These are phyloP conservation scores for Trissolcus basalis DNA, from an alignment of 1,140 invertebrate genomes.

Conservation along the genomic window DNA sequence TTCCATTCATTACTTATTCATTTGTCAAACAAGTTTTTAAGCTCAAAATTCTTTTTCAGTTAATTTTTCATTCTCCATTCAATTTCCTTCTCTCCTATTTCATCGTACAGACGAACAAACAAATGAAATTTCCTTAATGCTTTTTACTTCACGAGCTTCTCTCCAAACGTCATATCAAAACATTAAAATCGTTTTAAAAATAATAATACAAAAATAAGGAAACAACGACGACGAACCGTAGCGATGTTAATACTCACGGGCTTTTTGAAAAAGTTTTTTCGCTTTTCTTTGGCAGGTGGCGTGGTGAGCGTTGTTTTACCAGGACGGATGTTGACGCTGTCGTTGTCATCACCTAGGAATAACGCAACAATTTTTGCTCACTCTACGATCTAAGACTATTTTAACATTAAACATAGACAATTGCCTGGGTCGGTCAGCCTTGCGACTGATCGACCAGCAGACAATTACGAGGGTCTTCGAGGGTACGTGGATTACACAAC, in stretches of 20 bases:
- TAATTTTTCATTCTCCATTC: no score
- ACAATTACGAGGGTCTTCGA: slow-evolving; percentile 66
- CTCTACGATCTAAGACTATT: slow-evolving; percentile 52
- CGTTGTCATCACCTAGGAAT: slow-evolving; percentile 85
- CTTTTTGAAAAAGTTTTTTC: slow-evolving; percentile 99
- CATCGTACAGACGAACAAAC: no score
- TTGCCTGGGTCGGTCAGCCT: slow-evolving; percentile 20
- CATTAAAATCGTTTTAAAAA: no score
- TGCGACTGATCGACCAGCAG: slow-evolving; percentile 41
- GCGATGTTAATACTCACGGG: slow-evolving; percentile 64
- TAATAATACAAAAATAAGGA: slow-evolving; percentile 24
- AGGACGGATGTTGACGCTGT: slow-evolving; percentile 83
- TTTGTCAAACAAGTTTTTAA: no score
- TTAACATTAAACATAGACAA: background rate
- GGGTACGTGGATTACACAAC: slow-evolving; percentile 57
- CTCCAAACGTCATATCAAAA: no score
- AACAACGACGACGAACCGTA: slow-evolving; percentile 21
- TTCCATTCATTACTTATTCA: no score
- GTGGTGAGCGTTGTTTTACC: slow-evolving; percentile 88
- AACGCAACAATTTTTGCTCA: slow-evolving; percentile 55
- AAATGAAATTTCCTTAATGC: no score
- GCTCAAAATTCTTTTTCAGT: no score
- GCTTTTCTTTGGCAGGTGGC: slow-evolving; percentile 96
- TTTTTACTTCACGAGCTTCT: no score
- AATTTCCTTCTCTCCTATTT: no score